phyloP scores from a whole-genome alignment of 2,113 vertebrate species.

The Panthera uncia region DNA sequence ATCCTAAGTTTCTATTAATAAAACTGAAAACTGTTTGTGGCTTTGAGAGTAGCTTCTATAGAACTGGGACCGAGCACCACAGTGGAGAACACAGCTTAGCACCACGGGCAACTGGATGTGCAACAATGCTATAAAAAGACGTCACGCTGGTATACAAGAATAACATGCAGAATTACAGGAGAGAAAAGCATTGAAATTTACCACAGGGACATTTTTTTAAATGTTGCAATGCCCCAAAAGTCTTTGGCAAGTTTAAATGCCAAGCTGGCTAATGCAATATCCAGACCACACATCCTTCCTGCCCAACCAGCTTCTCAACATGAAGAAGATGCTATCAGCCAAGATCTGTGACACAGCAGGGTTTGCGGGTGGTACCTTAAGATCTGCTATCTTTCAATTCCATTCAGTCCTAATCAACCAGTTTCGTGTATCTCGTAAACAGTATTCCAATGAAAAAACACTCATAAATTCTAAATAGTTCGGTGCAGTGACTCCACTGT shows the following conservation, averaged over 20 bases:
- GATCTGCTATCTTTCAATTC: slow-evolving; percentile 25
- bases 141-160: not conserved
- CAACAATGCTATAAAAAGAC: not conserved
- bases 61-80: not conserved
- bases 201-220: not conserved
- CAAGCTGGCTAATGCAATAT: slow-evolving; percentile 4
- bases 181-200: not conserved
- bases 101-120: not conserved
- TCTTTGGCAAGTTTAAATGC: slow-evolving; percentile 32
- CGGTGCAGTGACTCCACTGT: not conserved
- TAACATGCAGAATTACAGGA: not conserved
- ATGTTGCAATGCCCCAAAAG: slow-evolving; percentile 7
- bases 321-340: not conserved
- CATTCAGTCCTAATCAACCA: not conserved
- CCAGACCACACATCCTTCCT: slow-evolving; percentile 45
- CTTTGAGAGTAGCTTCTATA: not conserved
- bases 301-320: slow-evolving; percentile 48
- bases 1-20: slow-evolving; percentile 26
- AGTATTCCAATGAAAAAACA: slow-evolving; percentile 3
- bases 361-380: not conserved
- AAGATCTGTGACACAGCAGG: not conserved
- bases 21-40: not conserved
- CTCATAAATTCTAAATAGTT: not conserved
- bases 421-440: not conserved
- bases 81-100: not conserved